Evolutionary conservation across 30 jellyfish, hydroid and myxozoan genomes (phyloP).

Genomic region (Cassiopea andromeda): DNA sequence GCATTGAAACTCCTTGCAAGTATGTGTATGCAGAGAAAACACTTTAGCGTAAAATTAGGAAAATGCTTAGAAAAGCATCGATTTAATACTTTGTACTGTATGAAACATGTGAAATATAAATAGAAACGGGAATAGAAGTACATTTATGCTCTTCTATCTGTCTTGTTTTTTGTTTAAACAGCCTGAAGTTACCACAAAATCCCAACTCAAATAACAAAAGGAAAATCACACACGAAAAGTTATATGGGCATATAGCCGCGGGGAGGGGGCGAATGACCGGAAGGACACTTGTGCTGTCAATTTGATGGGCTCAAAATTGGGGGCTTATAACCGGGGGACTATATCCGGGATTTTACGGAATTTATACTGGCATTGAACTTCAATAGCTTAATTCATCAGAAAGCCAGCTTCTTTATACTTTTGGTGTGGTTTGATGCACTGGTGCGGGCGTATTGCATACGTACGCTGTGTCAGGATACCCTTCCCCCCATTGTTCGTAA

Average conservation of each 20-base stretch:
- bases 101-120: conserved; percentile 4
- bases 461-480: too few species aligned
- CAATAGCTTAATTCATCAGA: too few species aligned
- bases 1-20: conserved; percentile 18
- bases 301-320: conserved; percentile 4
- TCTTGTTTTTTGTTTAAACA: conserved; percentile 10
- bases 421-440: too few species aligned
- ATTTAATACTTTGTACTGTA: background rate
- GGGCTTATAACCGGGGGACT: conserved; percentile 14
- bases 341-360: conserved; percentile 1
- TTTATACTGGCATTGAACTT: background rate
- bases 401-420: too few species aligned
- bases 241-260: conserved; percentile 4
- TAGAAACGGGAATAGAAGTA: conserved; percentile 9
- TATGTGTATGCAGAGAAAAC: conserved; percentile 10
- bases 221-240: background rate
- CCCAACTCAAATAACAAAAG: conserved; percentile 21
- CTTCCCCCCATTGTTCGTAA: too few species aligned
- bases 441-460: too few species aligned
- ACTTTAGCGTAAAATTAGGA: conserved; percentile 2
- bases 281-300: conserved; percentile 8
- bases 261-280: conserved; percentile 3
- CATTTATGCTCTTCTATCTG: conserved; percentile 1
- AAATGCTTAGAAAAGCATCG: conserved; percentile 19
- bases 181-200: conserved; percentile 19